These are phyloP conservation scores for Mimumesa dahlbomi DNA, from an alignment of 2,888 invertebrate genomes.

Conservation along the genomic window DNA sequence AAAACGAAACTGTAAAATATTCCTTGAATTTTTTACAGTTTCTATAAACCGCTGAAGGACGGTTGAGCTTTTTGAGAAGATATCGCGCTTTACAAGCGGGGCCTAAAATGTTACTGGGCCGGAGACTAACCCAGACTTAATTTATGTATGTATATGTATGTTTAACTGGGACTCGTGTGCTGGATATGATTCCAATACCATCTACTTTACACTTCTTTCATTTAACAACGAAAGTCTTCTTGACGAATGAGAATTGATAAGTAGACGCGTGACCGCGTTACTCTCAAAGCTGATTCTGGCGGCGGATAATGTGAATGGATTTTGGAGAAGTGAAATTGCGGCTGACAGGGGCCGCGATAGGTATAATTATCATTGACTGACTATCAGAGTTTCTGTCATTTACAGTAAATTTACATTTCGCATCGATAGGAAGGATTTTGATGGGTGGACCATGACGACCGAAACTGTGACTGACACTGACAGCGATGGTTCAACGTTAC, in stretches of 20 bases:
- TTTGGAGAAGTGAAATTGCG: conserved; percentile 33
- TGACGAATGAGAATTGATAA: background rate
- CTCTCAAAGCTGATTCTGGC: conserved; percentile 15
- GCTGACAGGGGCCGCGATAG: conserved; percentile 16
- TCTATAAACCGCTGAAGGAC: background rate
- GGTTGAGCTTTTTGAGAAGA: conserved; percentile 1
- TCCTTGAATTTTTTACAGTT: background rate
- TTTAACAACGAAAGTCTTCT: background rate
- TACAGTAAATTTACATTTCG: conserved; percentile 53
- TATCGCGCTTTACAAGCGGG: no score
- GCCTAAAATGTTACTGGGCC: no score
- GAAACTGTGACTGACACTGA: conserved; percentile 20
- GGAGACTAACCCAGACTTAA: no score
- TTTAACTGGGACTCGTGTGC: no score
- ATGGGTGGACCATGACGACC: conserved; percentile 17
- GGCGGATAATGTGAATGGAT: conserved; percentile 49
- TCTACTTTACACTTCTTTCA: no score
- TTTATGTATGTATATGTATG: no score
- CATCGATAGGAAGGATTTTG: conserved; percentile 35
- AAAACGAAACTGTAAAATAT: conserved; percentile 11
- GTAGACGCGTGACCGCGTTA: no score
- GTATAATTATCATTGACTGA: conserved; percentile 50
- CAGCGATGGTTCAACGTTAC: conserved; percentile 11
- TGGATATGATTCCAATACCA: no score
- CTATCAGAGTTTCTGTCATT: conserved; percentile 49